phyloP scores from a whole-genome alignment of 2,797 vertebrate genomes.

The Megalops cyprinoides region DNA sequence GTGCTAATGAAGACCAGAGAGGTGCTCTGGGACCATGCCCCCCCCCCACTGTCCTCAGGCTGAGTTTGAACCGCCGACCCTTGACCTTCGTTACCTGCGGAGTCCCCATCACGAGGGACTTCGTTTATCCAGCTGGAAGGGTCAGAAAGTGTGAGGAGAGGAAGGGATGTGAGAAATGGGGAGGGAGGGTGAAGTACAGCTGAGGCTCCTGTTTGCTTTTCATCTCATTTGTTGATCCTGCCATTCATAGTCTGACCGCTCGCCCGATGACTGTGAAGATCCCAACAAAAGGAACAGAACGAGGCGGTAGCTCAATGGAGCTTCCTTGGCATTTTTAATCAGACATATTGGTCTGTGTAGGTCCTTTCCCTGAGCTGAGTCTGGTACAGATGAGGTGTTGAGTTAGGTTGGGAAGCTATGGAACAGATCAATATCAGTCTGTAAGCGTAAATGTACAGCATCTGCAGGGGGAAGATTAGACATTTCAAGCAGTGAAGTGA shows the following conservation, averaged over 20 bases:
- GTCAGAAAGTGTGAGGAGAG: constrained; percentile 20
- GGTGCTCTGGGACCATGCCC: constrained; percentile 40
- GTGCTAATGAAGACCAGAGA: constrained; percentile 63
- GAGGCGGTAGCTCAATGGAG: not conserved
- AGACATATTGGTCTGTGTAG: not conserved
- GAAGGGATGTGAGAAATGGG: constrained; percentile 15
- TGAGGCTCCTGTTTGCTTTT: constrained; percentile 38
- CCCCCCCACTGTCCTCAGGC: constrained; percentile 47
- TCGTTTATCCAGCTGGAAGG: constrained; percentile 36
- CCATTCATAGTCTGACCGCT: not conserved
- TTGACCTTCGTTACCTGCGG: constrained; percentile 55
- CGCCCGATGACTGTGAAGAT: not conserved
- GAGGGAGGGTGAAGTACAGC: not conserved
- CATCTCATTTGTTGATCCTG: constrained; percentile 53
- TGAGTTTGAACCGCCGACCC: constrained; percentile 44
- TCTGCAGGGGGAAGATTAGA: too few species aligned
- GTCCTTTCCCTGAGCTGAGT: not conserved
- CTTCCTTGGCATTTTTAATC: not conserved
- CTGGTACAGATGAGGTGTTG: not conserved
- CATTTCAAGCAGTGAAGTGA: too few species aligned
- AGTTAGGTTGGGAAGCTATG: not conserved
- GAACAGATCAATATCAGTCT: too few species aligned
- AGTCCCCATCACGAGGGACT: constrained; percentile 19
- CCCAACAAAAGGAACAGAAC: not conserved
- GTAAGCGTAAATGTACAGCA: too few species aligned